phyloP scores from a whole-genome alignment of 2,888 invertebrate species.

The Thymelicus acteon region DNA sequence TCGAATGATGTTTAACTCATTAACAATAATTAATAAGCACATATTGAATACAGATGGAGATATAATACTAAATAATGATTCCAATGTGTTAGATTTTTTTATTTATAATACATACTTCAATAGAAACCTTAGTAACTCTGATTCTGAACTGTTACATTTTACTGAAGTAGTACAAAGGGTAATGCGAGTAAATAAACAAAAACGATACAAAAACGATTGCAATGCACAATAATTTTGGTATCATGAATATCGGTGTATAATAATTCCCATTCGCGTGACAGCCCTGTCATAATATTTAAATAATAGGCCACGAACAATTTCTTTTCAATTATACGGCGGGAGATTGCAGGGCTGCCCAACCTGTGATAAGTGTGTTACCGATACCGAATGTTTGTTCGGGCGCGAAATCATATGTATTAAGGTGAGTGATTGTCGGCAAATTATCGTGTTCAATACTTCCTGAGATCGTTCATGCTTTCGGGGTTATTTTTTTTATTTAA shows the following conservation, averaged over 20 bases:
- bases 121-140: too few relatives aligned
- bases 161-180: too few relatives aligned
- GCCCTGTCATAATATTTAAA: slow-evolving; percentile 26
- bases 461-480: slow-evolving; percentile 35
- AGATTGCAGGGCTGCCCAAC: slow-evolving; percentile 32
- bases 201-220: too few relatives aligned
- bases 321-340: slow-evolving; percentile 33
- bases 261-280: slow-evolving; percentile 19
- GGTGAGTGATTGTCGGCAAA: slow-evolving; percentile 39
- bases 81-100: too few relatives aligned
- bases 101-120: too few relatives aligned
- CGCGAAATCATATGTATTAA: slow-evolving; percentile 47
- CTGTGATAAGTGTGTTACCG: slow-evolving; percentile 38
- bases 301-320: slow-evolving; percentile 32
- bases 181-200: too few relatives aligned
- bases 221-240: background rate
- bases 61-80: too few relatives aligned
- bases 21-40: too few relatives aligned
- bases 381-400: slow-evolving; percentile 38
- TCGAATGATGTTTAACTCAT: too few relatives aligned
- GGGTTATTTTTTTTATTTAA: slow-evolving; percentile 22
- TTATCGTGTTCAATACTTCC: slow-evolving; percentile 40
- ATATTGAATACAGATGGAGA: too few relatives aligned
- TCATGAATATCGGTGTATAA: background rate
- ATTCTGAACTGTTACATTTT: too few relatives aligned